Evolutionary conservation across 2,888 invertebrate species (phyloP).

Genomic region (Zaprionus bogoriensis): DNA sequence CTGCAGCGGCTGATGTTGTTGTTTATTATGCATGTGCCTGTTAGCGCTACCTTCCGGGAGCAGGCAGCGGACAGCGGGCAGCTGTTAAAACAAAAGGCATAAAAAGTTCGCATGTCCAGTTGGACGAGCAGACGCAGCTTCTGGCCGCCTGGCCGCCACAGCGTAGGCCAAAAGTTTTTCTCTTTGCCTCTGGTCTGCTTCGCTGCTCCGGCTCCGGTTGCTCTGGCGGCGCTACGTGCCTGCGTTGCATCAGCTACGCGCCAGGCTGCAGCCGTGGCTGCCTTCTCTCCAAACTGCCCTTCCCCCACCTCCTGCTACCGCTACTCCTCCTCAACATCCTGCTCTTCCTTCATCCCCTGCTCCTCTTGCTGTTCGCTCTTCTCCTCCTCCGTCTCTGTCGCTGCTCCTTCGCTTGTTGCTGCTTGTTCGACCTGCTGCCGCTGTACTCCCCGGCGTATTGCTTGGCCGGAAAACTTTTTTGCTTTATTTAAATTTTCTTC

Average conservation of each 20-base stretch:
- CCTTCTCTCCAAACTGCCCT: conserved; percentile 9
- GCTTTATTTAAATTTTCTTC: conserved; percentile 57
- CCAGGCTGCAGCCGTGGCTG: conserved; percentile 39
- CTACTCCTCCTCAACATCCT: neutral
- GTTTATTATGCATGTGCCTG: conserved; percentile 65
- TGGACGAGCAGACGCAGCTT: conserved; percentile 1
- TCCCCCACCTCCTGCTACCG: neutral
- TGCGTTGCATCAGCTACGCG: conserved; percentile 60
- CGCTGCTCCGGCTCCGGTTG: no score
- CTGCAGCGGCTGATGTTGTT: conserved; percentile 33
- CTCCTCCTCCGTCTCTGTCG: neutral
- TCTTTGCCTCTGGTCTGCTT: conserved; percentile 10
- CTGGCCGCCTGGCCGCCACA: conserved; percentile 2
- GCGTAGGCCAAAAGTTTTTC: conserved; percentile 42
- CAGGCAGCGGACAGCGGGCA: conserved; percentile 5
- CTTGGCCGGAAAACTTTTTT: conserved; percentile 57
- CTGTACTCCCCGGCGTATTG: conserved; percentile 45
- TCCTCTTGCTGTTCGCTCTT: no score
- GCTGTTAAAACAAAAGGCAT: conserved; percentile 36
- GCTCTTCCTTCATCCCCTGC: neutral
- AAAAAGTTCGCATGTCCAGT: conserved; percentile 43
- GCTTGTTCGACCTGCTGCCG: conserved; percentile 43
- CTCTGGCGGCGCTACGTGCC: conserved; percentile 49
- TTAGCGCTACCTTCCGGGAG: conserved; percentile 49
- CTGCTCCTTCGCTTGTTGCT: conserved; percentile 63